These are phyloP conservation scores for Caenorhabditis drosophilae DNA, from an alignment of 2,888 invertebrate species.

Conservation along the genomic window DNA sequence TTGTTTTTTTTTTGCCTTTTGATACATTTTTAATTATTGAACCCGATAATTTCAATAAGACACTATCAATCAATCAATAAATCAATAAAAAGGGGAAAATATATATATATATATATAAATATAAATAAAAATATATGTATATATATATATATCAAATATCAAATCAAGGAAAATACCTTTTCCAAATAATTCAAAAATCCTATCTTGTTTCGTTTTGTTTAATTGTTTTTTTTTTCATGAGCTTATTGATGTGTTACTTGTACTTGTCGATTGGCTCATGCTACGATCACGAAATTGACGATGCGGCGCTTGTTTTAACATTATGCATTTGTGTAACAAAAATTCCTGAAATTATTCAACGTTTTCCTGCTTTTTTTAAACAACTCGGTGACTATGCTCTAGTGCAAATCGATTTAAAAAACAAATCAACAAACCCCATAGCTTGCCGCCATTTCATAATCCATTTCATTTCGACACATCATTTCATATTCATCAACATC, in stretches of 20 bases:
- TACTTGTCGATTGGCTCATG: slow-evolving; percentile 38
- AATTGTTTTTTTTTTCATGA: background rate
- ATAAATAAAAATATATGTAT: too few species aligned
- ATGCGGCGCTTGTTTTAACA: slow-evolving; percentile 40
- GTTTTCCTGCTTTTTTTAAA: background rate
- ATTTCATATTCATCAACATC: slow-evolving; percentile 30
- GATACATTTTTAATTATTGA: too few species aligned
- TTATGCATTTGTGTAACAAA: slow-evolving; percentile 44
- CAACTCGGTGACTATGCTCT: background rate
- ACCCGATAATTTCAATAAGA: too few species aligned
- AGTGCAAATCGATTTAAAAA: background rate
- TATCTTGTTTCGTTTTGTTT: background rate
- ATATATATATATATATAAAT: too few species aligned
- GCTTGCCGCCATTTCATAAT: slow-evolving; percentile 28
- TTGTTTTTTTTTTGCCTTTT: too few species aligned
- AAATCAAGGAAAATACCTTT: too few species aligned
- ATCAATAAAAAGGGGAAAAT: too few species aligned
- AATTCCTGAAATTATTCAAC: slow-evolving; percentile 34
- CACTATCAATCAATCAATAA: too few species aligned
- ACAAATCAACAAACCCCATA: slow-evolving; percentile 27
- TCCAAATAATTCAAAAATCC: background rate
- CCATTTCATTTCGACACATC: slow-evolving; percentile 28
- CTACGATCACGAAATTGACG: slow-evolving; percentile 50
- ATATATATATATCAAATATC: too few species aligned
- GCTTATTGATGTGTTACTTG: slow-evolving; percentile 21